Base-by-base conservation (phyloP, 2,888 invertebrate genomes). In the Hymenopus coronatus region DNA sequence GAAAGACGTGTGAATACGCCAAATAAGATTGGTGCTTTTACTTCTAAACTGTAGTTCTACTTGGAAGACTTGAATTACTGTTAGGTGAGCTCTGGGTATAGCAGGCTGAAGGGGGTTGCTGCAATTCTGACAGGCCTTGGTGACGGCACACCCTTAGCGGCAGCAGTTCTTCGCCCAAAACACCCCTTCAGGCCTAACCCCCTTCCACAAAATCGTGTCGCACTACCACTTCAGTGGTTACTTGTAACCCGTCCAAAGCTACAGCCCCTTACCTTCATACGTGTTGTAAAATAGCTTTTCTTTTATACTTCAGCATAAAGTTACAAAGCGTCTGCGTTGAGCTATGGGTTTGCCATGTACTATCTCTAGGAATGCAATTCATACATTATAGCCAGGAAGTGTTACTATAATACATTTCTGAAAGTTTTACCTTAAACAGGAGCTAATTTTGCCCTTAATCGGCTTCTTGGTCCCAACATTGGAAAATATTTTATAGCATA, bases 61-160 rank as follows among this genome's bases (percentile, higher is more conserved):
- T 1, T 3, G 20, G 25, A 20, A 3, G 54, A 20, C 6, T 70
- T 70, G 25, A 70, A 20, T 20, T n/a, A n/a, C n/a, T n/a, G n/a
- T 70, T 70, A 70, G 20, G 0, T 70, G 54, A 70, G 54, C 8
- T 8, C 54, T 3, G 25, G 54, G 54, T 70, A 70, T 70, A 70
- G 15, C 14, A 28, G 20, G 14, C 46, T 54, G n/a, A 28, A 15
- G 85, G 46, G 25, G 85, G 85, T 46, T 27, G 27, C 14, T n/a
- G 85, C 54, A 28, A 85, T 85, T 85, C 85, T 85, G 54, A 85
- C 85, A 85, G 33, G n/a, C 46, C 54, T 85, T 54, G 54, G 54
- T 40, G 54, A 46, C 46, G 14, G 46, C 54, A 85, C 40, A 27
- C 85, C 7, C 46, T n/a, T n/a, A 54, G 46, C 28, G 54, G 85